Evolutionary conservation across 2,888 invertebrate species (phyloP).

Genomic region (Zaprionus lineosus): DNA sequence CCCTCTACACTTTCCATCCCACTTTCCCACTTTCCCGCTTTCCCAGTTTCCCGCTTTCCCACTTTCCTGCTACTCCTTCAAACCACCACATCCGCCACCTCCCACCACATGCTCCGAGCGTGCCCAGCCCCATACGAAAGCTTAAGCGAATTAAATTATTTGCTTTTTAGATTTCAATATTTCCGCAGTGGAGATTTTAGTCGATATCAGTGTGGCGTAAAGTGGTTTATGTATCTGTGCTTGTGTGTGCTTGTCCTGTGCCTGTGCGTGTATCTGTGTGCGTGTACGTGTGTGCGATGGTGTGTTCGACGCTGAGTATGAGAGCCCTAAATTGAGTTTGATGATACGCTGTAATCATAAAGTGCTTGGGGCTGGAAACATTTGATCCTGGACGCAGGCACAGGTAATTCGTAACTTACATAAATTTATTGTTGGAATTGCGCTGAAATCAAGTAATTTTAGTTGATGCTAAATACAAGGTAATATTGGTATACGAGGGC

Average conservation of each 20-base stretch:
- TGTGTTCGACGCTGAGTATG: too few relatives aligned
- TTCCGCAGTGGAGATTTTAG: slow-evolving; percentile 74
- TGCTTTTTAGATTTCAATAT: slow-evolving; percentile 80
- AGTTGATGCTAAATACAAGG: neutral
- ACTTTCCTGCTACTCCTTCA: too few relatives aligned
- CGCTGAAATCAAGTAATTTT: neutral
- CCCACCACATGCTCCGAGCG: neutral
- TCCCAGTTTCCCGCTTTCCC: too few relatives aligned
- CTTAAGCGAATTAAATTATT: slow-evolving; percentile 79
- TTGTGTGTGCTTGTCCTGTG: too few relatives aligned
- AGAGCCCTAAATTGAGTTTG: slow-evolving; percentile 67
- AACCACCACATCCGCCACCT: neutral
- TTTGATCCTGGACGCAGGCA: slow-evolving; percentile 25
- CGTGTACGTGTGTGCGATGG: slow-evolving; percentile 7
- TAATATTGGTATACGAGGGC: too few relatives aligned
- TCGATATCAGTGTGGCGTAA: slow-evolving; percentile 63
- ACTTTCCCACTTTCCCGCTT: too few relatives aligned
- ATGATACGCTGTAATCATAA: slow-evolving; percentile 76
- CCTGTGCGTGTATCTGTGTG: slow-evolving; percentile 2
- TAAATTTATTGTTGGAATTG: slow-evolving; percentile 23
- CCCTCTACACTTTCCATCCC: too few relatives aligned
- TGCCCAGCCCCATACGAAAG: slow-evolving; percentile 48
- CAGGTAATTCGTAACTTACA: slow-evolving; percentile 36
- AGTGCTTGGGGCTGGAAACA: slow-evolving; percentile 60
- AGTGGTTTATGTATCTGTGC: slow-evolving; percentile 30